These are phyloP conservation scores for Paratrypauchen microcephalus DNA, from an alignment of 2,797 vertebrate genomes.

Conservation along the genomic window DNA sequence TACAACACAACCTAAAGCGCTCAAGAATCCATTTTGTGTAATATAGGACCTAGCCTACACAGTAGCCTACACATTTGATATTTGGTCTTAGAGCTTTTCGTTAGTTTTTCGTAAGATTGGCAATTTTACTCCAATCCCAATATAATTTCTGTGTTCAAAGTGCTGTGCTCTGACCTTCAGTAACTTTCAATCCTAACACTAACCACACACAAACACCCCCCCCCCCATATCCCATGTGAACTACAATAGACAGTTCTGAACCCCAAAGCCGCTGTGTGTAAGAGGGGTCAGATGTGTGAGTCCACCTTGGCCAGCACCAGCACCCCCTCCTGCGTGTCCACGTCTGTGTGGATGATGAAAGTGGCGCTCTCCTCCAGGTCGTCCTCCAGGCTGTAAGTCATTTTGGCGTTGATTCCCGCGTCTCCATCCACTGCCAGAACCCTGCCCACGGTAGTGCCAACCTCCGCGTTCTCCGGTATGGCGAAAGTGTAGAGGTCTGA, in stretches of 20 bases:
- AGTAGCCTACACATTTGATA: no score
- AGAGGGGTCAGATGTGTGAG: background rate
- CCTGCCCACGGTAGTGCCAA: constrained; percentile 84
- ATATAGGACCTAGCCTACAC: no score
- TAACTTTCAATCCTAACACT: background rate
- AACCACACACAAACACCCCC: background rate
- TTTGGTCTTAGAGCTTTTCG: background rate
- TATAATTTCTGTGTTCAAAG: constrained; percentile 20
- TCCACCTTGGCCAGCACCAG: constrained; percentile 86
- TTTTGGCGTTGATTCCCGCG: constrained; percentile 84
- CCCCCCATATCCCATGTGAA: background rate
- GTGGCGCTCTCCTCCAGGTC: constrained; percentile 77
- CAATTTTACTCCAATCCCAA: background rate
- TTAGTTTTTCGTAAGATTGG: background rate
- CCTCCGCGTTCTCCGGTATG: constrained; percentile 81
- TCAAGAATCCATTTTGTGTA: no score
- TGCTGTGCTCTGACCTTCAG: constrained; percentile 26
- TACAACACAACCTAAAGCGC: no score
- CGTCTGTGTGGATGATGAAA: constrained; percentile 84
- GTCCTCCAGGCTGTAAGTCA: constrained; percentile 88
- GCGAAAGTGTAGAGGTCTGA: constrained; percentile 85
- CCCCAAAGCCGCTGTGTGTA: background rate
- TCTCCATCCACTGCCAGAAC: constrained; percentile 88
- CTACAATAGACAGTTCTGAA: background rate
- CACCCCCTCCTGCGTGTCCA: constrained; percentile 88